Conservation (phyloP, 2,113 vertebrate genomes). For the Pseudopipra pipra region DNA sequence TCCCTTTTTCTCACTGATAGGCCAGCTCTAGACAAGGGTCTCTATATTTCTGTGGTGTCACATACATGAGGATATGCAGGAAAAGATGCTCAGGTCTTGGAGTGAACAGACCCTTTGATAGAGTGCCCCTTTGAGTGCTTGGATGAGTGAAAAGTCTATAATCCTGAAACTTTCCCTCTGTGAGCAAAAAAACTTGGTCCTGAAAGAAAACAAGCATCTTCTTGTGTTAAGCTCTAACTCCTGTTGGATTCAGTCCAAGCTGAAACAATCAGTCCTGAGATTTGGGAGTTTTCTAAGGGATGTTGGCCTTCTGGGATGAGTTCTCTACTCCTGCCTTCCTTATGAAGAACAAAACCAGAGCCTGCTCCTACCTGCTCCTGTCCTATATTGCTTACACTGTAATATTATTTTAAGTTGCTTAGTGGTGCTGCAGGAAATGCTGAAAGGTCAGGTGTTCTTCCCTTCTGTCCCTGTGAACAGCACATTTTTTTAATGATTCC, state of each 20-base stretch:
- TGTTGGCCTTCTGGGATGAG: not conserved
- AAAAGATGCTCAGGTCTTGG: not conserved
- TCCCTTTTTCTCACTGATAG: not conserved
- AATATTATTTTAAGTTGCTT: not conserved
- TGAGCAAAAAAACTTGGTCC: not conserved
- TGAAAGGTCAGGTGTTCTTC: not conserved
- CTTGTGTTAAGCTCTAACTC: not conserved
- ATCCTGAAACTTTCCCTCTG: not conserved
- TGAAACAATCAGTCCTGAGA: not conserved
- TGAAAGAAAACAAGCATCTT: not conserved
- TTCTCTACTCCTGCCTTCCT: not conserved
- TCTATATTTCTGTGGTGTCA: not conserved
- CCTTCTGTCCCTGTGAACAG: not conserved
- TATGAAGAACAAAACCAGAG: not conserved
- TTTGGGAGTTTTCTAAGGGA: not conserved
- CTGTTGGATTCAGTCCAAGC: not conserved
- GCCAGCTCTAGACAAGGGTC: not conserved
- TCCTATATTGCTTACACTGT: not conserved
- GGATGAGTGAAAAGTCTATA: not conserved
- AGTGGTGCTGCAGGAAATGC: not conserved
- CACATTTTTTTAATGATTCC: not conserved
- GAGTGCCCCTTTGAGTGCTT: not conserved
- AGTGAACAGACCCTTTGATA: not conserved
- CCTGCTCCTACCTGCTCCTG: not conserved
- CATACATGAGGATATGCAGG: not conserved